phyloP scores from a whole-genome alignment of 2,797 vertebrate genomes.

The Coregonus suidteri region DNA sequence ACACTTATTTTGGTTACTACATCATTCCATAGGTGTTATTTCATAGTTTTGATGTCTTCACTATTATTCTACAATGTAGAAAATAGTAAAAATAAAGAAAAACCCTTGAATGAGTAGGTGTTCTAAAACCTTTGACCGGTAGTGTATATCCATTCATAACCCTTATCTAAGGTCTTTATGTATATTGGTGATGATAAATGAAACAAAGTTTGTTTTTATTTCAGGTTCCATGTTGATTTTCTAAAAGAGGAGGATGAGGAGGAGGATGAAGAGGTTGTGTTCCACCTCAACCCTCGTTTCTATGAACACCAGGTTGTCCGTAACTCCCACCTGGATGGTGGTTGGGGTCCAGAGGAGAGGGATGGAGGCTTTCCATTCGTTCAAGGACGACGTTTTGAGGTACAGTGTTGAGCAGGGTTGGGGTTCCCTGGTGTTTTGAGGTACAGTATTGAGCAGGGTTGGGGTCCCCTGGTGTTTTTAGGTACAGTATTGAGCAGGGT shows the following conservation, averaged over 20 bases:
- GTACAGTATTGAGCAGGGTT: too few relatives aligned
- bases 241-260: slow-evolving; percentile 71
- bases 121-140: too few relatives aligned
- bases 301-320: slow-evolving; percentile 80
- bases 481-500: too few relatives aligned
- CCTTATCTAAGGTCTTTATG: neutral
- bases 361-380: slow-evolving; percentile 81
- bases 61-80: too few relatives aligned
- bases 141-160: too few relatives aligned
- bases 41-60: too few relatives aligned
- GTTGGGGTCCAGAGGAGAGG: slow-evolving; percentile 90
- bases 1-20: too few relatives aligned
- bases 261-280: slow-evolving; percentile 76
- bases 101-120: too few relatives aligned
- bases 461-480: neutral
- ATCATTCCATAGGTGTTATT: too few relatives aligned
- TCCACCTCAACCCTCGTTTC: slow-evolving; percentile 96
- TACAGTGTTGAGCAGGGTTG: neutral
- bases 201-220: neutral
- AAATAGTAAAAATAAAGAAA: too few relatives aligned
- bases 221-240: slow-evolving; percentile 86
- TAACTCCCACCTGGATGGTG: slow-evolving; percentile 77
- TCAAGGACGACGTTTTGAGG: slow-evolving; percentile 86
- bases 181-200: neutral
- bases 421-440: neutral